Conservation (phyloP, 2,797 vertebrate genomes). For the Enteromius thamalakanensis region DNA sequence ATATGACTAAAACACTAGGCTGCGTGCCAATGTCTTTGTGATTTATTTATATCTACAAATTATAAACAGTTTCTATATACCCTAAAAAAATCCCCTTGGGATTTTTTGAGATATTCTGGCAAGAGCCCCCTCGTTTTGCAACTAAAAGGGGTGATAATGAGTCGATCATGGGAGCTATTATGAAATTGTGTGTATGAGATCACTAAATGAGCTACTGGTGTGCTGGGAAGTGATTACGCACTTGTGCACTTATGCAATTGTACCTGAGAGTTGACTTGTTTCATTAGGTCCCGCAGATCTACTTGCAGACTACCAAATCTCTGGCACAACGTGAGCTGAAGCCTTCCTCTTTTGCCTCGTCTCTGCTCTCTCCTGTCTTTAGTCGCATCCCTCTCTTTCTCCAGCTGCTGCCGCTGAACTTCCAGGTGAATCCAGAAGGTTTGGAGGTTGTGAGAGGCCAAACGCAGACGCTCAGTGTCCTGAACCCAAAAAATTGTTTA, state of each 20-base stretch:
- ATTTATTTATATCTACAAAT: too few species aligned
- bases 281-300: constrained; percentile 78
- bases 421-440: constrained; percentile 74
- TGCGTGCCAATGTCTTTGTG: not conserved
- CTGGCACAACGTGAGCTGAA: constrained; percentile 54
- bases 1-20: not conserved
- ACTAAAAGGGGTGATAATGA: not conserved
- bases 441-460: constrained; percentile 68
- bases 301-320: constrained; percentile 70
- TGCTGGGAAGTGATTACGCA: not conserved
- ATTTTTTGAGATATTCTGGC: constrained; percentile 30
- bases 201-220: not conserved
- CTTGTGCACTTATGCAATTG: too few species aligned
- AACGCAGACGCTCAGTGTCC: constrained; percentile 74
- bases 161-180: constrained; percentile 11
- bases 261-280: constrained; percentile 72
- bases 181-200: constrained; percentile 7
- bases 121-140: constrained; percentile 41
- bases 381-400: constrained; percentile 50
- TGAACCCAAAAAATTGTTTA: constrained; percentile 51
- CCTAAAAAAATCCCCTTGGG: constrained; percentile 47
- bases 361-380: not conserved
- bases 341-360: not conserved
- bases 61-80: constrained; percentile 4
- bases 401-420: constrained; percentile 69